Evolutionary conservation across 2,113 vertebrate genomes (phyloP).

Genomic region (Pyrgilauda ruficollis): DNA sequence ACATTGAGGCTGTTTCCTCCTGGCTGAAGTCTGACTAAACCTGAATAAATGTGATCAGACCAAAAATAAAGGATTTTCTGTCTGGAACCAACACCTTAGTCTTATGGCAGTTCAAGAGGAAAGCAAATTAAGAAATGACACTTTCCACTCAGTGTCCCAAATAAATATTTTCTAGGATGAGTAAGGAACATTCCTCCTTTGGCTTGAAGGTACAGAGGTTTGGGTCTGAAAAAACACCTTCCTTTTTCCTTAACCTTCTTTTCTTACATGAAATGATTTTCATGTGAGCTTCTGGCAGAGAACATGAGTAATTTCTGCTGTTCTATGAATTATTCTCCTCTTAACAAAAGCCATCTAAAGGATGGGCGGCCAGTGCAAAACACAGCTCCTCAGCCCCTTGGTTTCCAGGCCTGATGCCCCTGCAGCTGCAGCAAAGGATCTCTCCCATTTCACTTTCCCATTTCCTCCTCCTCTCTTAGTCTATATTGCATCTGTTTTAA

Average conservation of each 20-base stretch:
- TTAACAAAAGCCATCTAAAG: background rate
- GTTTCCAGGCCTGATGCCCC: background rate
- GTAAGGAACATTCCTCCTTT: background rate
- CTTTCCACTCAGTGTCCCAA: background rate
- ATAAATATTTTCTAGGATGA: background rate
- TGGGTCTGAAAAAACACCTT: background rate
- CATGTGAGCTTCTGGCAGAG: background rate
- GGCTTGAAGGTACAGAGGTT: background rate
- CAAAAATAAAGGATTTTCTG: conserved; percentile 13
- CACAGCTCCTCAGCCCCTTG: background rate
- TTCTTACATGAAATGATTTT: background rate
- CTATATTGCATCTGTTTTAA: conserved; percentile 32
- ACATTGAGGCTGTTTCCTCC: background rate
- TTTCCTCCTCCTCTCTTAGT: background rate
- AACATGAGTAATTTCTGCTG: background rate
- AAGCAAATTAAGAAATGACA: background rate
- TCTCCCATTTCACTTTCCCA: background rate
- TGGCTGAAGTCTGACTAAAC: background rate
- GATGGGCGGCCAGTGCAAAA: background rate
- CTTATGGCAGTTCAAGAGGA: background rate
- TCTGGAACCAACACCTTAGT: background rate
- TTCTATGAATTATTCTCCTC: background rate
- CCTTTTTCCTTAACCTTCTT: background rate
- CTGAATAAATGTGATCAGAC: background rate
- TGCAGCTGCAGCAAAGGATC: background rate